Base-by-base conservation (phyloP, 2,888 invertebrate species). In the Sesia bembeciformis region DNA sequence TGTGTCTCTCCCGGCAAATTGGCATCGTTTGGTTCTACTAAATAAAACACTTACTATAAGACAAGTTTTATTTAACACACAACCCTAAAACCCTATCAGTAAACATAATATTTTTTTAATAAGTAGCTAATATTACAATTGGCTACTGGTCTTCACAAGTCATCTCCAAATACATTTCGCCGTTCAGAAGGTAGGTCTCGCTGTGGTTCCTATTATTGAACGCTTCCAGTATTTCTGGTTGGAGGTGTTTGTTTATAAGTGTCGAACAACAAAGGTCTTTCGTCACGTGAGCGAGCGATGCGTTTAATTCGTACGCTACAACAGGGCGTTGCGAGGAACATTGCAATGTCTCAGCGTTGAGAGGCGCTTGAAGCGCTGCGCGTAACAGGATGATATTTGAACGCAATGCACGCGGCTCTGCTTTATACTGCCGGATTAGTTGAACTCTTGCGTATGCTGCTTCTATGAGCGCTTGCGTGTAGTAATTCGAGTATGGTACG, bases 131-230 rank as follows among this genome's bases (percentile, higher is more conserved):
- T 23, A 1, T 23, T 23, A 23, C 23, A 23, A 23, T 23, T 23
- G 2, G 2, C 23, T 23, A 23, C 23, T 23, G 23, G 2, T 23
- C 23, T 46, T 46, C 46, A 23, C 8, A 46, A 46, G 3, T 4
- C 46, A 46, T 0, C n/a, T 8, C n/a, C 46, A 46, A 4, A 46
- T 46, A 46, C 5, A 8, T 2, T 46, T 52, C 52, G 23, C 7
- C 52, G 40, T 62, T 61, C 3, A 61, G 39, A 40, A 65, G 50
- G 40, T 66, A 81, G 0, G 75, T 67, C n/a, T 77, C 73, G 52
- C 81, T 81, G 3, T 73, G 60, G 51, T 78, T 78, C 50, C 58
- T 71, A 3, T 63, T 64, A 4, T 76, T 60, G 51, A 73, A 83
- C 0, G 49, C 60, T 7, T 72, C 58, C 4, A 74, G 5, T 3